Evolutionary conservation across 2,888 invertebrate species (phyloP).

Genomic region (Phragmatobia fuliginosa): DNA sequence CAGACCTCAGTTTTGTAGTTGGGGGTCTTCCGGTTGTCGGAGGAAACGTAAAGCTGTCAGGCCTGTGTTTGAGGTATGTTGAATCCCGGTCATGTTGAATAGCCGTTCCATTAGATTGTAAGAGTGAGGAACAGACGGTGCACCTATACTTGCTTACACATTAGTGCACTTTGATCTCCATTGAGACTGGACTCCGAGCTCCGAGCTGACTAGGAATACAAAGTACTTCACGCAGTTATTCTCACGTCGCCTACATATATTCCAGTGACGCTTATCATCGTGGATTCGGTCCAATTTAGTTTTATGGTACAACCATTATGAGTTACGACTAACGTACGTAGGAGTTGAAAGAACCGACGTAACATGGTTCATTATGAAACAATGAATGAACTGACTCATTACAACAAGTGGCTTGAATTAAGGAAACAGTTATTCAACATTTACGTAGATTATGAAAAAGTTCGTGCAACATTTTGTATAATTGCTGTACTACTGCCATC

Average conservation of each 20-base stretch:
- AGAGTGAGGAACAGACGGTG: too few species aligned
- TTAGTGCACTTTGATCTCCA: too few species aligned
- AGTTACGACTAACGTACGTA: conserved; percentile 42
- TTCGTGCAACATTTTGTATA: conserved; percentile 28
- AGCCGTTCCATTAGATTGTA: too few species aligned
- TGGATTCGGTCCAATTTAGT: conserved; percentile 13
- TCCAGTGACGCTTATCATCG: neutral
- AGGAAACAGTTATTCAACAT: conserved; percentile 56
- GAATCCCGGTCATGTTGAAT: too few species aligned
- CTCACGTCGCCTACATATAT: conserved; percentile 4
- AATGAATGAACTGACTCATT: conserved; percentile 68
- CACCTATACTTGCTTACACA: too few species aligned
- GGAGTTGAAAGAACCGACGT: conserved; percentile 46
- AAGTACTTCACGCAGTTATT: neutral
- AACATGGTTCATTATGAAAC: conserved; percentile 43
- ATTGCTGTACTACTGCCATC: neutral
- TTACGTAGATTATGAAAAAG: conserved; percentile 49
- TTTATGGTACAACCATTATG: conserved; percentile 23
- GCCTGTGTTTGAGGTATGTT: too few species aligned
- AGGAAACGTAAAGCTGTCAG: too few species aligned
- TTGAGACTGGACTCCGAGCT: too few species aligned
- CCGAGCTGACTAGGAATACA: too few species aligned
- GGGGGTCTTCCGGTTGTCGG: too few species aligned
- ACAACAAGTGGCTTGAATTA: conserved; percentile 59
- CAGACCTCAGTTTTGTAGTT: too few species aligned